Conservation (phyloP, 1,140 invertebrate genomes). For the Anagrus nilaparvatae region DNA sequence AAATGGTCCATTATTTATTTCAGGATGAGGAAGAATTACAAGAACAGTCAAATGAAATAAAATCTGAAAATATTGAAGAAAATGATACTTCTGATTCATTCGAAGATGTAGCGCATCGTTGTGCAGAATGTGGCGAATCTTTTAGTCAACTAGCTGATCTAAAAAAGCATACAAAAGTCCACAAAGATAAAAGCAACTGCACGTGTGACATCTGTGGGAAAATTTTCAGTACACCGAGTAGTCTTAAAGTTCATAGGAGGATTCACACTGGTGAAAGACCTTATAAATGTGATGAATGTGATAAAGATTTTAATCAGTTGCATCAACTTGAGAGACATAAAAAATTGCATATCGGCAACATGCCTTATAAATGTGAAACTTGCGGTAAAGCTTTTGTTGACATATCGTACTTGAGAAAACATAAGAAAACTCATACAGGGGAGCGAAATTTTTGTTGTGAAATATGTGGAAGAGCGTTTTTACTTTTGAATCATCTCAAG, state of each 20-base stretch:
- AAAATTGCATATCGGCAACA: slow-evolving; percentile 70
- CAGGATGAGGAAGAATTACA: no score
- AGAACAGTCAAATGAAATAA: no score
- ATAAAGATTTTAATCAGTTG: slow-evolving; percentile 60
- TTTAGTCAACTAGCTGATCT: no score
- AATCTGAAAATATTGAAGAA: no score
- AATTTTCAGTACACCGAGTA: slow-evolving; percentile 61
- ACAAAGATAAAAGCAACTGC: slow-evolving; percentile 57
- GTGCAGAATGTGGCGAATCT: no score
- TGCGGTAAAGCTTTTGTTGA: slow-evolving; percentile 72
- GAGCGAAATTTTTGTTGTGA: slow-evolving; percentile 62
- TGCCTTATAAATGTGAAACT: slow-evolving; percentile 69
- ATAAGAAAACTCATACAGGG: slow-evolving; percentile 80
- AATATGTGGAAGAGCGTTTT: no score
- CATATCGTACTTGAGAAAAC: slow-evolving; percentile 69
- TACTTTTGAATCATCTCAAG: no score
- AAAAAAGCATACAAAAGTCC: no score
- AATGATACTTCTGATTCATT: no score
- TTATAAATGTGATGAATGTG: slow-evolving; percentile 50
- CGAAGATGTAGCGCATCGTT: no score
- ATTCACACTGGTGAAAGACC: slow-evolving; percentile 56
- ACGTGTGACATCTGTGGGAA: slow-evolving; percentile 59
- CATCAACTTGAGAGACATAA: slow-evolving; percentile 67
- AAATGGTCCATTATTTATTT: no score
- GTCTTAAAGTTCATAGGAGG: slow-evolving; percentile 58